Conservation (phyloP, 2,113 vertebrate genomes). For the Chlorodrepanis virens region DNA sequence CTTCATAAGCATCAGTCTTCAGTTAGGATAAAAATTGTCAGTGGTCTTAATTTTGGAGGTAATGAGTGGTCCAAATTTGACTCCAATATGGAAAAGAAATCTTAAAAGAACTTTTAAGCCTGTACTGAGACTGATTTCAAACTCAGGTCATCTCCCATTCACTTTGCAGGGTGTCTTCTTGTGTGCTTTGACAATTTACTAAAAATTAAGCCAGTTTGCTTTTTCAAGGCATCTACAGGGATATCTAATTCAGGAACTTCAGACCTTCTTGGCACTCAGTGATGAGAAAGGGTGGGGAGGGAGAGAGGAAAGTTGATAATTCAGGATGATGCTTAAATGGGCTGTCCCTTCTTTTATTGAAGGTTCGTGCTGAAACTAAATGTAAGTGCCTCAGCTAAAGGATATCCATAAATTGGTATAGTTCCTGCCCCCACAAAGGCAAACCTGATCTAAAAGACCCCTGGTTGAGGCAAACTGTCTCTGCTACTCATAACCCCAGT, state of each 20-base stretch:
- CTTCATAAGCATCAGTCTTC: not conserved
- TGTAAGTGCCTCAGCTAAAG: not conserved
- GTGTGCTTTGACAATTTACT: not conserved
- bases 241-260: not conserved
- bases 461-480: rapidly evolving
- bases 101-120: not conserved
- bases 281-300: not conserved
- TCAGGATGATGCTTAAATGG: not conserved
- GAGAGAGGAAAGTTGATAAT: not conserved
- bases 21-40: not conserved
- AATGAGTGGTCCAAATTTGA: not conserved
- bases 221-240: not conserved
- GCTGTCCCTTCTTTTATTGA: not conserved
- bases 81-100: not conserved
- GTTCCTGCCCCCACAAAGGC: not conserved
- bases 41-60: not conserved
- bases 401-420: not conserved
- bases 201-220: not conserved
- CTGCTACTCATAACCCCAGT: not conserved
- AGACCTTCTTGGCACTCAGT: not conserved
- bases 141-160: not conserved
- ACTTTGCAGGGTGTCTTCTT: not conserved
- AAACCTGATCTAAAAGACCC: not conserved
- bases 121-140: not conserved
- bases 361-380: not conserved